Base-by-base conservation (phyloP, 2,113 vertebrate species). In the Callocephalon fimbriatum region DNA sequence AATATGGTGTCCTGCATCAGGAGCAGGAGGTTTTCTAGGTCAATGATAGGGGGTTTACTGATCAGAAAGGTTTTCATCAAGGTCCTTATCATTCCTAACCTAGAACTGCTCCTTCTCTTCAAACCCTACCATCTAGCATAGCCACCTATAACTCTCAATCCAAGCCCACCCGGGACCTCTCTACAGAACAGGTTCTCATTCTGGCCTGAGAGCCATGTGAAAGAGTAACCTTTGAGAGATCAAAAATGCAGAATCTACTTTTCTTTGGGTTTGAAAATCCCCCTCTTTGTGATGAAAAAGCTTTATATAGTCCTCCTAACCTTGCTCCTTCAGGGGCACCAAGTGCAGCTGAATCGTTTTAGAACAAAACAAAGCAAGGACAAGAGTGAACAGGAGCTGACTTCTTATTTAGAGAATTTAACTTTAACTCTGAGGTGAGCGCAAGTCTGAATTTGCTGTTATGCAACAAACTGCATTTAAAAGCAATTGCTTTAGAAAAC, bases 401-500 rank as follows among this genome's bases (percentile, higher is more conserved):
- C 61, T 90, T 87, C 15, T 88, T 93, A 73, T 91, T 94, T 91
- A 86, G 95, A 95, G 86, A 85, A 93, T 90, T 95, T 91, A 21
- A 68, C 96, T 95, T 93, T 89, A 62, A 1, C 91, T 93, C 86
- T 67, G 85, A 97, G 78, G 67, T 78, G 77, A 91, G 65, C 88
- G 58, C 90, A 85, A 89, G 66, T 70, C 53, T 90, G 75, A 76
- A 90, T 96, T 89, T 81, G 61, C 80, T 96, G 93, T 97, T 96
- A 92, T 19, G 63, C 86, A 97, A 97, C 88, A 95, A 88, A 82
- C 61, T 85, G 63, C 80, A 74, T 95, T 95, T 95, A 93, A 96
- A 95, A 95, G 83, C 92, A 94, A 95, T 95, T 97, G 92, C 86
- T 96, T 96, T 95, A 68, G 75, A 80, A 97, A 96, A 95, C 53